Base-by-base conservation (phyloP, 2,888 invertebrate species). In the Heliconius cydno region DNA sequence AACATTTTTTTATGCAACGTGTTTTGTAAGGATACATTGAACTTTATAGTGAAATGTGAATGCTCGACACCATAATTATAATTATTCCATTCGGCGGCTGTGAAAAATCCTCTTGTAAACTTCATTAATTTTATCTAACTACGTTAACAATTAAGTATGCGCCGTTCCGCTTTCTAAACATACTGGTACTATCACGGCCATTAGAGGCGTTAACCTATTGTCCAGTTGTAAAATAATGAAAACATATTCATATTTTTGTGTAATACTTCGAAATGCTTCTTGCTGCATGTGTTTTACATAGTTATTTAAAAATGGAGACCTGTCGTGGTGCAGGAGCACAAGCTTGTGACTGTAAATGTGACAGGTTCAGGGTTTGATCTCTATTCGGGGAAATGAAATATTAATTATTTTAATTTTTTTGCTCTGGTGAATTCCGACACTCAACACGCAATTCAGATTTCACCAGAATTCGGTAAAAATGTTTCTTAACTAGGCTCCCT, bases 101-200 rank as follows among this genome's bases (percentile, higher is more conserved):
- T 79, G 75, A 79, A 79, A 76, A 75, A 76, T 52, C 22, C 73
- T 74, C 63, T 70, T 75, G 63, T 38, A 79, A 79, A 75, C 70
- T 77, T 81, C 75, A 82, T 81, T 82, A 82, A 77, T 66, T 79
- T 80, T 80, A 82, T 80, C 80, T 81, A 79, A 80, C 81, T 84
- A 84, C 82, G 79, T 79, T 77, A 84, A 80, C 79, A 84, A 84
- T 84, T 84, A 84, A 85, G 80, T 83, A 76, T 79, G 82, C 81
- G 34, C 79, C 88, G 92, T 92, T 87, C 90, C 92, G 92, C 92
- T 93, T 92, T 92, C 92, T 92, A 89, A 86, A 84, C 89, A 89
- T 81, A 80, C 79, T 72, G 81, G 88, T 81, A 79, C 79, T 72
- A 82, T 83, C 81, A 76, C 28, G 46, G 19, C 65, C 67, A 65